A percentile compares a stretch with the other conserved stretches of the same genome.
Evolutionary conservation across 2,888 invertebrate genomes (phyloP).

Genomic region (Leistus spinibarbis): DNA sequence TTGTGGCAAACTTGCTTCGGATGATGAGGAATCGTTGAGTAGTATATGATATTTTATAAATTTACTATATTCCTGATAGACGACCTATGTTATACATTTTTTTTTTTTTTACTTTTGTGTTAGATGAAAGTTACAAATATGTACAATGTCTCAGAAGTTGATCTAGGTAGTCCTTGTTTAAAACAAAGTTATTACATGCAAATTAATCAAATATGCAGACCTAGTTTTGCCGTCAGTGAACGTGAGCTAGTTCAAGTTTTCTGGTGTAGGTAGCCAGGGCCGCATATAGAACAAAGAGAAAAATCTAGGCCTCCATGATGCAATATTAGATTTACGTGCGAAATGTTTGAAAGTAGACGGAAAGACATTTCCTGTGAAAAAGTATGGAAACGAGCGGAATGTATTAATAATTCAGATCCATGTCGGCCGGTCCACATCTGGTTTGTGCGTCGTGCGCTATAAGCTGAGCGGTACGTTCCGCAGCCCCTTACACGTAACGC

Average conservation of each 20-base stretch:
- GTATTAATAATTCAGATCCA: constrained; percentile 38
- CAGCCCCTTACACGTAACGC: constrained; percentile 13
- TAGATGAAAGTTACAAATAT: too few relatives aligned
- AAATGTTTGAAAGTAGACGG: constrained; percentile 34
- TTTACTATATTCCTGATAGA: too few relatives aligned
- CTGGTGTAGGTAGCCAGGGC: not conserved
- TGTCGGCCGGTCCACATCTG: constrained; percentile 31
- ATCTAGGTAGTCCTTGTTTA: not conserved
- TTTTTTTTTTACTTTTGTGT: too few relatives aligned
- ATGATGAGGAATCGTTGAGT: too few relatives aligned
- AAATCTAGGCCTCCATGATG: constrained; percentile 2
- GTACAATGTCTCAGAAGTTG: too few relatives aligned
- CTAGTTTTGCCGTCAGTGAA: not conserved
- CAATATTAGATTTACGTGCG: constrained; percentile 37
- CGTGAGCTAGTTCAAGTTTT: not conserved
- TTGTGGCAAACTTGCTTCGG: too few relatives aligned
- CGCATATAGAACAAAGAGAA: not conserved
- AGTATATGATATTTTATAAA: too few relatives aligned
- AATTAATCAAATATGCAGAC: constrained; percentile 2
- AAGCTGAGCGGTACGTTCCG: constrained; percentile 3
- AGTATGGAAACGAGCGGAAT: constrained; percentile 37
- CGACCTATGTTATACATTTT: too few relatives aligned
- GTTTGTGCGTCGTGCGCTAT: constrained; percentile 1
- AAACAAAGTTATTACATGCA: not conserved
- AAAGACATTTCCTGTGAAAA: constrained; percentile 36